Base-by-base conservation (phyloP, 2,113 vertebrate species). In the Hypanus sabinus region DNA sequence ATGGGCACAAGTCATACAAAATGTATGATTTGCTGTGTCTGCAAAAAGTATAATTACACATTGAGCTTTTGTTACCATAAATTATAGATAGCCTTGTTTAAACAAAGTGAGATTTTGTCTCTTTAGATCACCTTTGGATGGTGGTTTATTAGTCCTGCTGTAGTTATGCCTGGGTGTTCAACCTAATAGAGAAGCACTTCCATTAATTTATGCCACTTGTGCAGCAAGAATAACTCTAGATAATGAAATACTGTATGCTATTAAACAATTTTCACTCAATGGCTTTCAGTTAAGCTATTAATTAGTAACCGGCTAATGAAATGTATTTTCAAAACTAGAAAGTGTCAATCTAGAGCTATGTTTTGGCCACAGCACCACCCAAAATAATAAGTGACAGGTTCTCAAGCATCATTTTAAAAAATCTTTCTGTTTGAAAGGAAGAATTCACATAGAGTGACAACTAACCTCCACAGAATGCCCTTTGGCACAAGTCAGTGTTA, bases 1-100 rank as follows among this genome's bases (percentile, higher is more conserved):
- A 93, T 93, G 90, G 90, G 68, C 90, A 71, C 90, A 93, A 93
- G 68, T 93, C 91, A 93, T 93, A 73, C 91, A 93, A 93, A 27
- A 73, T 93, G 33, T 93, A 93, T 93, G 38, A 93, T 93, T 55
- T 73, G 68, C 91, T 55, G 71, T 73, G 70, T 93, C 36, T 75
- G 68, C 91, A 93, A 75, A 93, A 93, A 93, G 70, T 73, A 38
- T 93, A 93, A 93, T 93, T 30, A 93, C 90, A 46, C 90, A 93
- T 73, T 93, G 68, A 93, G 91, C 70, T 71, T 93, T 93, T 73
- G 38, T 93, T 73, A 93, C 73, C 38, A 93, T 73, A 93, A 73
- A 93, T 93, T 93, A 93, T 93, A 46, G 73, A 93, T 93, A 73
- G 70, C 85, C 91, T 14, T 93, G 91, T 73, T 93, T 93, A 75